These are phyloP conservation scores for Poecilobothrus nobilitatus DNA, from an alignment of 2,888 invertebrate species.

Conservation along the genomic window DNA sequence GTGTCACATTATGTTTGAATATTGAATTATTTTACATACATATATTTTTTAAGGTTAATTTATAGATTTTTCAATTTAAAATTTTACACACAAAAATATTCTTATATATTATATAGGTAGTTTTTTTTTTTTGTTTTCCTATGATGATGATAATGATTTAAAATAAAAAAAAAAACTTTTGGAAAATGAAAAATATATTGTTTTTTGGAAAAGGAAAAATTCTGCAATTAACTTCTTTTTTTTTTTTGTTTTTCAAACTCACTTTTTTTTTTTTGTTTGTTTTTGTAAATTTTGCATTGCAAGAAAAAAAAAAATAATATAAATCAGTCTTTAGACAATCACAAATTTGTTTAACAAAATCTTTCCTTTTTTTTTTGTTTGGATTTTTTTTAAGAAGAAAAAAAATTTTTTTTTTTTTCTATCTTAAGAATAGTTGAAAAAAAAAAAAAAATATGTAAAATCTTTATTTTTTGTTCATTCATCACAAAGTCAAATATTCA, in stretches of 20 bases:
- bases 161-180: background rate
- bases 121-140: too few relatives aligned
- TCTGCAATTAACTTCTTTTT: background rate
- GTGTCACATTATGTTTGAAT: too few relatives aligned
- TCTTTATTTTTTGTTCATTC: too few relatives aligned
- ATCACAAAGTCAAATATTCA: too few relatives aligned
- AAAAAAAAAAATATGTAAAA: too few relatives aligned
- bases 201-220: conserved; percentile 3
- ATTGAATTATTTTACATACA: too few relatives aligned
- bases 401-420: background rate
- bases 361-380: background rate
- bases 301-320: background rate
- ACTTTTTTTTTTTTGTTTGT: conserved; percentile 7
- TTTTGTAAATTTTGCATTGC: conserved; percentile 12
- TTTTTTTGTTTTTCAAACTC: conserved; percentile 4
- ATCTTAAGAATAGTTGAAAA: too few relatives aligned
- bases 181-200: background rate
- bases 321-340: conserved; percentile 11
- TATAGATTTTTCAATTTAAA: background rate
- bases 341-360: conserved; percentile 8
- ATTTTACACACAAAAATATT: background rate
- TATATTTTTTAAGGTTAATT: too few relatives aligned
- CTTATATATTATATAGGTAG: background rate
- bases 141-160: background rate
- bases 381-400: too few relatives aligned